Evolutionary conservation across 2,888 invertebrate genomes (phyloP).

Genomic region (Drosophila mercatorum): DNA sequence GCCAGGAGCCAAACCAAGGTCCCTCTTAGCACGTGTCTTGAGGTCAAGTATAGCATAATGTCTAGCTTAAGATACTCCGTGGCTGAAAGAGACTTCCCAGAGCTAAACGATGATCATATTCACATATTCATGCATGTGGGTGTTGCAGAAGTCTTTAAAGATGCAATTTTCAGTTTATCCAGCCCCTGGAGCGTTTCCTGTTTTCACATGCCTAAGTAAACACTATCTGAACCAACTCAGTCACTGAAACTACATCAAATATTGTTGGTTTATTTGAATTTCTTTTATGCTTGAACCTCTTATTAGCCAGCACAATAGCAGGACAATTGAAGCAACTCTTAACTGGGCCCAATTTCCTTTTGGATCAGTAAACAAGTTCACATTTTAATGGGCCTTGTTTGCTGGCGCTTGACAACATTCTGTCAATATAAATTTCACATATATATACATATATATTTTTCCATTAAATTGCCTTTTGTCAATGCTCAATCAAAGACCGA

Average conservation of each 20-base stretch:
- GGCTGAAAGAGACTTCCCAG: background rate
- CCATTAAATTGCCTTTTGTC: conserved; percentile 29
- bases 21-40: conserved; percentile 3
- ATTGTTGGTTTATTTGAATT: background rate
- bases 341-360: conserved; percentile 20
- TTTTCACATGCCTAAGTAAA: background rate
- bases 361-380: conserved; percentile 2
- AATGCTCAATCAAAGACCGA: conserved; percentile 18
- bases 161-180: background rate
- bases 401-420: conserved; percentile 28
- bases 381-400: conserved; percentile 33
- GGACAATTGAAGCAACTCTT: conserved; percentile 8
- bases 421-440: conserved; percentile 22
- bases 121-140: background rate
- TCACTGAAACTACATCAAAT: background rate
- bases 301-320: conserved; percentile 6
- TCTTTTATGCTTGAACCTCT: background rate
- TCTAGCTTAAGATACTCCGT: background rate
- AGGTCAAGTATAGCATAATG: conserved; percentile 12
- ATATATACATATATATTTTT: conserved; percentile 15
- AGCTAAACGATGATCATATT: background rate
- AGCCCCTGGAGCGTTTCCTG: background rate
- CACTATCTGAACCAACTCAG: background rate
- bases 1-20: background rate
- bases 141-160: background rate